A percentile compares a stretch with the other conserved stretches of the same genome.
Conservation (phyloP, 2,888 invertebrate genomes). For the Synanthedon formicaeformis region DNA sequence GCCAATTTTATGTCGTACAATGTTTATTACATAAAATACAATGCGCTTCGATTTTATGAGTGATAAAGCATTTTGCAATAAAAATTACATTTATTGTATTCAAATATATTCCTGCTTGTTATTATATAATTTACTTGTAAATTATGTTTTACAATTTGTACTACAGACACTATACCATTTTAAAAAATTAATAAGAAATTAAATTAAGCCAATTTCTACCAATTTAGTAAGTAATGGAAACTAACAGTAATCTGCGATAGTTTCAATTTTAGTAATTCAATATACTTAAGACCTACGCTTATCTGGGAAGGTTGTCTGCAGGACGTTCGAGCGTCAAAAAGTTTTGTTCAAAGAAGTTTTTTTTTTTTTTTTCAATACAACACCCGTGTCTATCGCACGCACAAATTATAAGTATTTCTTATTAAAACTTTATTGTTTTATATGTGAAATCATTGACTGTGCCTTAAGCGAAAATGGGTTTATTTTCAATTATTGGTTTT, state of each 20-base stretch:
- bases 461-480: not conserved
- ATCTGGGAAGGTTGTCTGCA: not conserved
- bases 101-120: not conserved
- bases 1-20: slow-evolving; percentile 6
- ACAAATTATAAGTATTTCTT: not conserved
- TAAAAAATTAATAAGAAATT: too few relatives aligned
- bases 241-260: too few relatives aligned
- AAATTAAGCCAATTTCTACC: too few relatives aligned
- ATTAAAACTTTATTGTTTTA: not conserved
- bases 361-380: not conserved
- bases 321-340: not conserved
- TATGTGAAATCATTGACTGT: not conserved
- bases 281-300: too few relatives aligned
- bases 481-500: not conserved
- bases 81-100: not conserved
- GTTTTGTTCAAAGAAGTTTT: not conserved
- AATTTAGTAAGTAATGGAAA: too few relatives aligned
- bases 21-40: not conserved
- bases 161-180: too few relatives aligned
- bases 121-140: too few relatives aligned
- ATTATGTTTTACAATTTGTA: too few relatives aligned
- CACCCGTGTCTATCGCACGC: not conserved
- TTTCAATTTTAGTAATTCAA: too few relatives aligned
- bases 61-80: not conserved
- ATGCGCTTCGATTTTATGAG: not conserved